These are phyloP conservation scores for Aspiorhynchus laticeps DNA, from an alignment of 2,113 vertebrate species.

Conservation along the genomic window DNA sequence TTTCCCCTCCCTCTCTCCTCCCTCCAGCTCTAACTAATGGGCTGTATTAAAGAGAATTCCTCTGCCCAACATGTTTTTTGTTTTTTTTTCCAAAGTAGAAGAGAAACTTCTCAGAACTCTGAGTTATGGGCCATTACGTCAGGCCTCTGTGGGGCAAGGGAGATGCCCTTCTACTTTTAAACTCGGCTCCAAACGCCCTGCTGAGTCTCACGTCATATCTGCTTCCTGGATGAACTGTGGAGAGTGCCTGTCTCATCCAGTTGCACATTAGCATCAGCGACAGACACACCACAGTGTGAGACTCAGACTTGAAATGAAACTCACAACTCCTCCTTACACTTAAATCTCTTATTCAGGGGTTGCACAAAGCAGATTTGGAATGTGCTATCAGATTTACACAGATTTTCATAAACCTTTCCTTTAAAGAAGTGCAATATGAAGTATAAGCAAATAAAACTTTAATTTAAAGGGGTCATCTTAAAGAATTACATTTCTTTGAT, in stretches of 20 bases:
- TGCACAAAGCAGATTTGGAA: neutral
- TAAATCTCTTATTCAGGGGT: neutral
- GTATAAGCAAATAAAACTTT: neutral
- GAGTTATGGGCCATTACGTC: conserved; percentile 43
- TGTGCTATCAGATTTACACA: neutral
- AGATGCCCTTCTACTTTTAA: conserved; percentile 1
- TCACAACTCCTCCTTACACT: neutral
- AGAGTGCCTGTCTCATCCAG: neutral
- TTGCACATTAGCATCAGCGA: neutral
- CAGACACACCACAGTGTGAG: neutral
- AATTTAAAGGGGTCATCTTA: too few relatives aligned
- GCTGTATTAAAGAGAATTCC: conserved; percentile 10
- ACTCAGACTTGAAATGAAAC: neutral
- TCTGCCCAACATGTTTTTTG: neutral
- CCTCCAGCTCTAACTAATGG: conserved; percentile 42
- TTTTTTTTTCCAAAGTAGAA: conserved; percentile 17
- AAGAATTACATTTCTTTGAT: too few relatives aligned
- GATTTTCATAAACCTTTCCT: neutral
- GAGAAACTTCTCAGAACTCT: neutral
- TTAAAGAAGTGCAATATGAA: neutral
- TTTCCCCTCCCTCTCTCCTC: conserved; percentile 21
- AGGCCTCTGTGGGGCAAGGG: neutral
- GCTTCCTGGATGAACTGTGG: neutral
- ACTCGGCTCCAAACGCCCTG: neutral
- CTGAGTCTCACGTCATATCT: neutral